These are phyloP conservation scores for Calyptommatus sinebrachiatus DNA, from an alignment of 2,113 vertebrate genomes.

Conservation along the genomic window DNA sequence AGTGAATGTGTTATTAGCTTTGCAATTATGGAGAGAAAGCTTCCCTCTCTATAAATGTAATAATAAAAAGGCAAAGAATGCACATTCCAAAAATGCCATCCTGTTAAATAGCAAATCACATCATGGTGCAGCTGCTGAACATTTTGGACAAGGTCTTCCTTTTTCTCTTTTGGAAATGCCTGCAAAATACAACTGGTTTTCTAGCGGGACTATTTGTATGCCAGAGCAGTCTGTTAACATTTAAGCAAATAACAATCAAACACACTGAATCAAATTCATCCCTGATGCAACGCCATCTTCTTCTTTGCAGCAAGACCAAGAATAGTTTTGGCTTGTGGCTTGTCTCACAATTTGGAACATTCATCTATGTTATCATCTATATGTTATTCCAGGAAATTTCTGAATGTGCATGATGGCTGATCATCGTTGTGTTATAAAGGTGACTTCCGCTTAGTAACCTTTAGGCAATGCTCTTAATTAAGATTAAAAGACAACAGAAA, in stretches of 20 bases:
- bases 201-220: constrained; percentile 38
- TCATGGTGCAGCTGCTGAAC: constrained; percentile 47
- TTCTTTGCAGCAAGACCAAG: background rate
- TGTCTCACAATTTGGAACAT: background rate
- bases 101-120: constrained; percentile 21
- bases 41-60: constrained; percentile 6
- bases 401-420: background rate
- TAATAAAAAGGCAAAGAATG: constrained; percentile 26
- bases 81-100: constrained; percentile 25
- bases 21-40: constrained; percentile 16
- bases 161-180: constrained; percentile 29
- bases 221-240: constrained; percentile 21
- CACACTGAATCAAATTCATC: background rate
- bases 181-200: constrained; percentile 50
- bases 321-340: background rate
- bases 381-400: background rate
- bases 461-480: background rate
- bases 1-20: constrained; percentile 6
- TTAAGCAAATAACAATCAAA: constrained; percentile 16
- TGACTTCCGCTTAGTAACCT: constrained; percentile 18
- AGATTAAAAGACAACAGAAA: constrained; percentile 17
- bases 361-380: background rate
- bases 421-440: background rate
- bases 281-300: background rate
- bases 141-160: constrained; percentile 49